Percentiles rank a stretch among this genome's conserved stretches.
phyloP scores from a whole-genome alignment of 1,140 invertebrate species.

The Carcinoscorpius rotundicauda region DNA sequence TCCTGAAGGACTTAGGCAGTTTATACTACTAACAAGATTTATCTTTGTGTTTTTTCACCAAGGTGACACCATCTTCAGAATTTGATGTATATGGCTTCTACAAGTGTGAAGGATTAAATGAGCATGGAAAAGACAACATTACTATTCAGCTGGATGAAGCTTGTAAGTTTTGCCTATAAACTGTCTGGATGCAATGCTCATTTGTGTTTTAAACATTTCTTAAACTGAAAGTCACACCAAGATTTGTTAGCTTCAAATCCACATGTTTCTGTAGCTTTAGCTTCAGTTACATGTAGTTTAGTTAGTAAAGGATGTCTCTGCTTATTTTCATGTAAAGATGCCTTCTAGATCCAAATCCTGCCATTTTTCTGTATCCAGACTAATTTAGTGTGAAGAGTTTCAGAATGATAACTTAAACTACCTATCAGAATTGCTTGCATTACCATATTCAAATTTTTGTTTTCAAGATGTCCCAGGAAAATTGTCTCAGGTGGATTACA shows the following conservation, averaged over 20 bases:
- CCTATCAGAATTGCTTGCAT: neutral
- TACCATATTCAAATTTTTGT: neutral
- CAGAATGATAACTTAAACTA: neutral
- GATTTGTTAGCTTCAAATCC: no score
- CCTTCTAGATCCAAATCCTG: no score
- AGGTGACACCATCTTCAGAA: conserved; percentile 6
- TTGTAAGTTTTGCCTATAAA: conserved; percentile 14
- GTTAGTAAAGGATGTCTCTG: no score
- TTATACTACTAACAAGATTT: neutral
- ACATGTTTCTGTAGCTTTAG: no score
- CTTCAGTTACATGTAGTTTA: no score
- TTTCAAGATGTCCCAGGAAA: conserved; percentile 15
- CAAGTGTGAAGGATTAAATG: conserved; percentile 67
- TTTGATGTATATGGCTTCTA: conserved; percentile 56
- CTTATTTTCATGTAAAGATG: no score
- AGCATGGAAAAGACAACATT: conserved; percentile 51
- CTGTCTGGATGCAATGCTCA: no score
- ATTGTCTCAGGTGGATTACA: conserved; percentile 17
- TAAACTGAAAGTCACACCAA: no score
- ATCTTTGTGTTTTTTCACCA: conserved; percentile 8
- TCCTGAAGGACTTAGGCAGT: no score
- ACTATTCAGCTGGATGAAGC: conserved; percentile 61
- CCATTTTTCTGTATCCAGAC: no score
- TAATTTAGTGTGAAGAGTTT: neutral
- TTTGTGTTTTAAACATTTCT: no score